These are phyloP conservation scores for Conchocele bisecta DNA, from an alignment of 2,888 invertebrate species.

Conservation along the genomic window DNA sequence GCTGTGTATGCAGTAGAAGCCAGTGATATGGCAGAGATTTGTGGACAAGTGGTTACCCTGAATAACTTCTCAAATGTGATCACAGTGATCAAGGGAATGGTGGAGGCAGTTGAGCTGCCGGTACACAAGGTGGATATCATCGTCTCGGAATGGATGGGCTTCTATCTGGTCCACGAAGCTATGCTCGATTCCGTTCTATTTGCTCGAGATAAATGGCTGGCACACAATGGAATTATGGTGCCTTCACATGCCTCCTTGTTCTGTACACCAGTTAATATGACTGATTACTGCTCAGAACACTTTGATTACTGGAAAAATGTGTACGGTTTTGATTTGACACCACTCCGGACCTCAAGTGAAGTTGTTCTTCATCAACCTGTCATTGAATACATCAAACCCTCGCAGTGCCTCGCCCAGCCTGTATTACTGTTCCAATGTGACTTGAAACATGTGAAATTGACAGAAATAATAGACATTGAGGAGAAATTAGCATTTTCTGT, in stretches of 20 bases:
- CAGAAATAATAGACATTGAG: conserved; percentile 68
- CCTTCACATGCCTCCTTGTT: conserved; percentile 77
- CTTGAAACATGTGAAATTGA: conserved; percentile 69
- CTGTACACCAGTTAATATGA: conserved; percentile 78
- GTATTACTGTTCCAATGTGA: conserved; percentile 71
- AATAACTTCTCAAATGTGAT: conserved; percentile 75
- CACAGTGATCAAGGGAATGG: conserved; percentile 72
- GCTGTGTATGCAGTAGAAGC: conserved; percentile 81
- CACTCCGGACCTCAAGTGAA: conserved; percentile 65
- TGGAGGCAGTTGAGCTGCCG: conserved; percentile 76
- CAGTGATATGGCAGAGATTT: conserved; percentile 72
- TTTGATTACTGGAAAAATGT: conserved; percentile 79
- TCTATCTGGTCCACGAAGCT: conserved; percentile 82
- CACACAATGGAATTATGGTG: conserved; percentile 74
- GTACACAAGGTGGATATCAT: conserved; percentile 80
- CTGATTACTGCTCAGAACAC: conserved; percentile 70
- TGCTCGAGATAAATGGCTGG: conserved; percentile 79
- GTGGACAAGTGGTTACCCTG: conserved; percentile 72
- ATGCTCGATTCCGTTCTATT: conserved; percentile 80
- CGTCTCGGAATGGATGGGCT: conserved; percentile 83
- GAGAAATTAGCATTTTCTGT: conserved; percentile 70
- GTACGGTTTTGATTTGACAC: conserved; percentile 80
- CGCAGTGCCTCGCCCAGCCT: conserved; percentile 70
- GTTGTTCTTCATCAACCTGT: conserved; percentile 68
- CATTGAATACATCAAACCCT: conserved; percentile 64